Percentiles rank a stretch among this genome's conserved stretches.
Conservation (phyloP, 2,113 vertebrate genomes). For the Anolis carolinensis region DNA sequence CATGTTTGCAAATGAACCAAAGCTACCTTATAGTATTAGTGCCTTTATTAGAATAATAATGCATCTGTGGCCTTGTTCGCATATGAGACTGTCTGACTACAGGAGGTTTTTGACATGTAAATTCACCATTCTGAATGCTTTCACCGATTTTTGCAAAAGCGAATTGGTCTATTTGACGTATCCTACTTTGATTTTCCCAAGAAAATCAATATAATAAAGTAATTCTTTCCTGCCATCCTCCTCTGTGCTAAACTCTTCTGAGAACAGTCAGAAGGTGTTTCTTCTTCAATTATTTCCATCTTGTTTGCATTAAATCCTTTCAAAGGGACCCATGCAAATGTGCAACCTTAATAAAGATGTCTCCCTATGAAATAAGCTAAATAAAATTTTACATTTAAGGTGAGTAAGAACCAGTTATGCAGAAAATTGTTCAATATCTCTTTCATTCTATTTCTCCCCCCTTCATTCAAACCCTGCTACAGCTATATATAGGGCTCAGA, state of each 20-base stretch:
- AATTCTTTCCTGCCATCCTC: conserved; percentile 87
- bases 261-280: conserved; percentile 85
- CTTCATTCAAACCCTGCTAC: conserved; percentile 77
- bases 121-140: conserved; percentile 75
- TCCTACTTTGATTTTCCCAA: conserved; percentile 84
- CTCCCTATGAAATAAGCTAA: conserved; percentile 85
- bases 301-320: conserved; percentile 91
- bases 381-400: conserved; percentile 92
- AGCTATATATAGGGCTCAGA: conserved; percentile 75
- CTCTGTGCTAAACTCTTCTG: conserved; percentile 84
- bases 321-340: conserved; percentile 76
- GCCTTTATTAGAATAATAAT: conserved; percentile 76
- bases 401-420: conserved; percentile 91
- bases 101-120: conserved; percentile 88
- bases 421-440: conserved; percentile 93
- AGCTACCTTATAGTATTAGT: conserved; percentile 54
- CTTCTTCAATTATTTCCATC: conserved; percentile 92
- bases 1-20: conserved; percentile 47
- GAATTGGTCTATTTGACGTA: conserved; percentile 90
- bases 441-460: conserved; percentile 79
- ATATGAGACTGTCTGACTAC: conserved; percentile 78
- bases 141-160: conserved; percentile 77
- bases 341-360: conserved; percentile 82
- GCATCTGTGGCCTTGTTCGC: conserved; percentile 56
- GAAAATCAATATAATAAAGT: conserved; percentile 95